Evolutionary conservation across 2,797 vertebrate species (phyloP).

Genomic region (Denticeps clupeoides): DNA sequence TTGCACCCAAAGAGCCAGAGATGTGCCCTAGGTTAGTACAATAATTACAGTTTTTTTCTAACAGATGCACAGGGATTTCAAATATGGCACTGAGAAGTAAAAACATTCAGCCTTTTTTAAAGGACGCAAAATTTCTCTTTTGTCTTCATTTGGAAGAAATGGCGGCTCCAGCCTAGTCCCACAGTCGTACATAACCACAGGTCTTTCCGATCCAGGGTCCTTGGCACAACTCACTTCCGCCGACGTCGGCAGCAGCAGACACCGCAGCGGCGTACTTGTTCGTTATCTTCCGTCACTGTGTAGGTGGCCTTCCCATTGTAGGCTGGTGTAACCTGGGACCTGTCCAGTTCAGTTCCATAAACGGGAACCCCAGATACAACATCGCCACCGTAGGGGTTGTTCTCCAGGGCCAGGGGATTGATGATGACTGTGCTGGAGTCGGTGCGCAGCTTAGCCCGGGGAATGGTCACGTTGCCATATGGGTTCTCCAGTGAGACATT

Average conservation of each 20-base stretch:
- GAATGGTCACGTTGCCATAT: constrained; percentile 66
- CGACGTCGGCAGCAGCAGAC: constrained; percentile 56
- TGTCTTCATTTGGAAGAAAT: too few relatives aligned
- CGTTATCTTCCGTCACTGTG: constrained; percentile 38
- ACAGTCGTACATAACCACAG: background rate
- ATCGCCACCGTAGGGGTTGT: constrained; percentile 13
- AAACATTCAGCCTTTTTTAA: too few relatives aligned
- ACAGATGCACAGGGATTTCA: too few relatives aligned
- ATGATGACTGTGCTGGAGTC: constrained; percentile 43
- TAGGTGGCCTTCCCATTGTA: constrained; percentile 25
- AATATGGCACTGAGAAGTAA: too few relatives aligned
- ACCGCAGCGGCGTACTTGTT: constrained; percentile 30
- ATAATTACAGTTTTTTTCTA: too few relatives aligned
- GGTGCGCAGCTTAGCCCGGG: constrained; percentile 62
- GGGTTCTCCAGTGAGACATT: constrained; percentile 64
- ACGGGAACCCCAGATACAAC: constrained; percentile 14
- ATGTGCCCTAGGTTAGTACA: too few relatives aligned
- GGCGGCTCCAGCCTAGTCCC: background rate
- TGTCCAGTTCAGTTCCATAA: constrained; percentile 16
- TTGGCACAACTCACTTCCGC: constrained; percentile 2
- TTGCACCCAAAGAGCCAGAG: too few relatives aligned
- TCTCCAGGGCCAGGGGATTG: constrained; percentile 47
- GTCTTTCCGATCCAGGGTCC: background rate
- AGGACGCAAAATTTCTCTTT: too few relatives aligned
- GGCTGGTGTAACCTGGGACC: constrained; percentile 18